Conservation (phyloP, 1,140 invertebrate species). For the Oncopeltus fasciatus region DNA sequence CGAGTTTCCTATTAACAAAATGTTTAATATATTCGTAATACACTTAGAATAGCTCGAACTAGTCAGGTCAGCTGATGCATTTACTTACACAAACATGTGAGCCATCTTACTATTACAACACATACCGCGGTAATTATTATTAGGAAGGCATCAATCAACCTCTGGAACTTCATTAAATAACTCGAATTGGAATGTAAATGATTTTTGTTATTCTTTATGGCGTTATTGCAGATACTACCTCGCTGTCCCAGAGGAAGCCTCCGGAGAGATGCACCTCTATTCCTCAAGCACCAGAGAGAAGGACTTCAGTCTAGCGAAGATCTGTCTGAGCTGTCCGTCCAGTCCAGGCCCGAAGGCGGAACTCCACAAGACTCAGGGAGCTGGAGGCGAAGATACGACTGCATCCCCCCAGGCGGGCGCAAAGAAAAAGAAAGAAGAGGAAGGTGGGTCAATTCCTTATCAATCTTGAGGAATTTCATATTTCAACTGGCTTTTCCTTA, state of each 20-base stretch:
- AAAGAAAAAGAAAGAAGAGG: neutral
- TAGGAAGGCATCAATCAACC: too few relatives aligned
- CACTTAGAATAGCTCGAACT: too few relatives aligned
- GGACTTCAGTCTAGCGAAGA: neutral
- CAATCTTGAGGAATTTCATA: neutral
- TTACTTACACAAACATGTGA: too few relatives aligned
- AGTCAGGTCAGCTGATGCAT: too few relatives aligned
- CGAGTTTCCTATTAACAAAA: too few relatives aligned
- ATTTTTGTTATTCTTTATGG: too few relatives aligned
- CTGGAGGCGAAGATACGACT: neutral
- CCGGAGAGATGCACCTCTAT: neutral
- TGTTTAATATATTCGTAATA: too few relatives aligned
- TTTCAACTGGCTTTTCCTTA: too few relatives aligned
- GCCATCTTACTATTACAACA: too few relatives aligned
- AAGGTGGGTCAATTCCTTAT: neutral
- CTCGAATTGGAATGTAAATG: too few relatives aligned
- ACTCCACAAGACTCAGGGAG: neutral
- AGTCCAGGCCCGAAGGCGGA: neutral
- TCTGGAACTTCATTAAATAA: too few relatives aligned
- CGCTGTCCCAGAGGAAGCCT: neutral
- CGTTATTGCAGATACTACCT: neutral
- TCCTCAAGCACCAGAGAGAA: neutral
- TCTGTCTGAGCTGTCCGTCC: neutral
- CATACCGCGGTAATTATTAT: too few relatives aligned
- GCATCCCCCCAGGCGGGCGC: neutral